phyloP scores from a whole-genome alignment of 2,888 invertebrate species.

The Cyaniris semiargus region DNA sequence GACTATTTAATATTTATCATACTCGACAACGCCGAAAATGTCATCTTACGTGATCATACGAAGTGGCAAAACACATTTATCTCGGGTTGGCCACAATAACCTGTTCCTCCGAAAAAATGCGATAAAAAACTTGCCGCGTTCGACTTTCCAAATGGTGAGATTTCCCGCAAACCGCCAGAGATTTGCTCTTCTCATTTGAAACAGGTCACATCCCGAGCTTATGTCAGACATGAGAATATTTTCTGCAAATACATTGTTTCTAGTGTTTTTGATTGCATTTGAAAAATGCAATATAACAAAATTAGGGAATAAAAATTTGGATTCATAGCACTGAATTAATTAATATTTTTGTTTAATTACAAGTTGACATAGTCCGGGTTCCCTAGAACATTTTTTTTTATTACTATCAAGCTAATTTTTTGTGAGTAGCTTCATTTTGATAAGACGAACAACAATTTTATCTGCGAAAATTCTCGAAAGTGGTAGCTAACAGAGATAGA shows the following conservation, averaged over 20 bases:
- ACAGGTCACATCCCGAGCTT: conserved; percentile 29
- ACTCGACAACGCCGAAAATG: background rate
- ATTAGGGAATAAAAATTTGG: background rate
- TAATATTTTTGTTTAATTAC: background rate
- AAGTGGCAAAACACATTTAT: conserved; percentile 31
- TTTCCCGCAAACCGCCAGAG: conserved; percentile 62
- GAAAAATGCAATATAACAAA: background rate
- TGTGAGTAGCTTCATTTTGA: too few species aligned
- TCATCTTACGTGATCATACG: conserved; percentile 23
- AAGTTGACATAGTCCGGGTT: too few species aligned
- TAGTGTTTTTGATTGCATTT: background rate
- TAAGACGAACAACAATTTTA: too few species aligned
- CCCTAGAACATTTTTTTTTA: too few species aligned
- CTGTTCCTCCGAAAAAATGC: conserved; percentile 62
- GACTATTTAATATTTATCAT: too few species aligned
- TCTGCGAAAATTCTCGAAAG: too few species aligned
- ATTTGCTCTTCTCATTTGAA: conserved; percentile 50
- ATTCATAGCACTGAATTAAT: background rate
- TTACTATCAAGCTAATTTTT: too few species aligned
- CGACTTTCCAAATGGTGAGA: conserved; percentile 53
- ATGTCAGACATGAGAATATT: background rate
- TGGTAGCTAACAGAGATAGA: too few species aligned
- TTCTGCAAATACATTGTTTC: background rate
- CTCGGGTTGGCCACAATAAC: conserved; percentile 60
- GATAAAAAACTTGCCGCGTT: conserved; percentile 56